Evolutionary conservation across 2,113 vertebrate genomes (phyloP).

Genomic region (Dissostichus mawsoni): DNA sequence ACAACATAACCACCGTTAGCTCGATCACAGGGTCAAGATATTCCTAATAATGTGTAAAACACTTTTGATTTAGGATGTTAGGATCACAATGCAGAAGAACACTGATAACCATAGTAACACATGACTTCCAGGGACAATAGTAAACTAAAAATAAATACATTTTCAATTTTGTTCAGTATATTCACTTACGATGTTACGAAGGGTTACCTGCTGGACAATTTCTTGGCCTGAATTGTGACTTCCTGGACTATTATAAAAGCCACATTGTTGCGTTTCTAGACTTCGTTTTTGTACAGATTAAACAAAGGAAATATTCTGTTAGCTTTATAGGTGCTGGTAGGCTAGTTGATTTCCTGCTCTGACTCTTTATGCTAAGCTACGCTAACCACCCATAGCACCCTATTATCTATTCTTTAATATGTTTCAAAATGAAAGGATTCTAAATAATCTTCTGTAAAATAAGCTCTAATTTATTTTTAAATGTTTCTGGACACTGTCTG

Average conservation of each 20-base stretch:
- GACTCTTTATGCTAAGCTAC: background rate
- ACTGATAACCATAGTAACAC: background rate
- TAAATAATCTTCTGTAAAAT: too few relatives aligned
- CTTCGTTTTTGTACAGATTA: too few relatives aligned
- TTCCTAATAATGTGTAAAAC: background rate
- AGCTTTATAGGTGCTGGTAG: background rate
- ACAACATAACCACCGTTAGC: slow-evolving; percentile 9
- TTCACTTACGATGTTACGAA: background rate
- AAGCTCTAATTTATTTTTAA: too few relatives aligned
- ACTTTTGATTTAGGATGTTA: background rate
- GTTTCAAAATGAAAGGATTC: too few relatives aligned
- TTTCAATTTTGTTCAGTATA: background rate
- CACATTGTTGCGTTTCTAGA: background rate
- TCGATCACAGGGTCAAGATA: background rate
- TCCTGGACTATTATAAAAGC: background rate
- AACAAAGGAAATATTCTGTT: background rate
- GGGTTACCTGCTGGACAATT: background rate
- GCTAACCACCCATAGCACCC: background rate
- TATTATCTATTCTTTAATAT: too few relatives aligned
- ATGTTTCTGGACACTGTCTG: too few relatives aligned
- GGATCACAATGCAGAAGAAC: background rate
- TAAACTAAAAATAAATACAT: background rate
- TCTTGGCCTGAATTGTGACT: background rate
- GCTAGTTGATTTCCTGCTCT: background rate
- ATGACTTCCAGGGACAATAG: background rate